Evolutionary conservation across 2,797 vertebrate species (phyloP), one percentile per base, ranked within the genome.

Genomic region (Erpetoichthys calabaricus): DNA sequence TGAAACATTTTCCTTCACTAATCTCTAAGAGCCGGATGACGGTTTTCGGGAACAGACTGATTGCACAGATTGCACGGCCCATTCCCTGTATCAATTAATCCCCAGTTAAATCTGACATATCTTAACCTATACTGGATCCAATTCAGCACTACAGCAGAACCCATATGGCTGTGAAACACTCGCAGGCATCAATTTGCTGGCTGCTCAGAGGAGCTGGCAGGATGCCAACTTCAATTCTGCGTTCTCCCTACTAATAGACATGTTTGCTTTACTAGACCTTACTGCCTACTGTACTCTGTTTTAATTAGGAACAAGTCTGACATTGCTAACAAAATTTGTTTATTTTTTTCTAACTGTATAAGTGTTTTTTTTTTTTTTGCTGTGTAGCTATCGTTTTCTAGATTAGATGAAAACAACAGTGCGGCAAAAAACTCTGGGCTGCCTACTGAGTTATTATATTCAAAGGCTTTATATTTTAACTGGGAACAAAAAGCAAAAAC

Each of bases 11-110:
- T 53, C 46, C 43, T 42, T 10, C 7, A 10, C 8, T 4, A 55
- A 45, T 47, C 59, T 45, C 44, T 45, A 44, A 56, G 46, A 8
- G 57, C 51, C 56, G 53, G 55, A 25, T 60, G 57, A 56, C 44
- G 63, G 61, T 5, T 65, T 62, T 60, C 55, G 44, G 56, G 66
- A 71, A 67, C 69, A 71, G 67, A 68, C 62, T 71, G 62, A 71
- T 67, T 61, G 69, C 69, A 65, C 70, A 75, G 73, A 71, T 75
- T 71, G 70, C 70, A 67, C 47, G 72, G 76, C 79, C 79, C 83
- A 83, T 85, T 87, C 80, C 78, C 75, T 77, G 65, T 81, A 87
- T 89, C 88, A 94, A 91, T 93, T 91, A 91, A 91, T 86, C 86
- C 82, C 84, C 82, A 87, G 89, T 89, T 90, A 89, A 78, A 85